phyloP scores from a whole-genome alignment of 2,888 invertebrate genomes.

The Drosophila fungiperda region DNA sequence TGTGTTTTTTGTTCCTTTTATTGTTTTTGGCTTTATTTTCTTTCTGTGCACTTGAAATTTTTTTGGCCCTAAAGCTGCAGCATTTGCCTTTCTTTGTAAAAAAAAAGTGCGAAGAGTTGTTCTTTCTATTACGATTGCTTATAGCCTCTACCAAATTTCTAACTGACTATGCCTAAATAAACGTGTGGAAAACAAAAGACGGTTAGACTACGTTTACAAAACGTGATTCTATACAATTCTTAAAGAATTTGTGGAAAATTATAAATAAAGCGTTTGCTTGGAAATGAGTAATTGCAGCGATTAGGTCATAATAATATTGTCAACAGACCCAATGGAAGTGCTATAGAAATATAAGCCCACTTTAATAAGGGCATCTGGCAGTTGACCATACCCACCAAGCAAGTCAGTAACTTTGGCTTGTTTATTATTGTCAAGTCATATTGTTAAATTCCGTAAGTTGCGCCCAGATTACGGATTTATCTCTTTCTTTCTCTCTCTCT shows the following conservation, averaged over 20 bases:
- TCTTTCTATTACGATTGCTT: constrained; percentile 35
- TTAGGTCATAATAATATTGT: background rate
- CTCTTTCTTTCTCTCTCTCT: constrained; percentile 10
- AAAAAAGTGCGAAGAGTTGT: constrained; percentile 71
- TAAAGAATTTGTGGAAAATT: background rate
- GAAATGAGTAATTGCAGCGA: background rate
- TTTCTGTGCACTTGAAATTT: constrained; percentile 67
- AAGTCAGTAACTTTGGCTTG: background rate
- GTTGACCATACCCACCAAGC: background rate
- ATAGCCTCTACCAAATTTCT: constrained; percentile 22
- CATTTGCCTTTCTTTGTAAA: constrained; percentile 38
- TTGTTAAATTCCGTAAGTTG: constrained; percentile 13
- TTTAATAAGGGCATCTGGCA: constrained; percentile 2
- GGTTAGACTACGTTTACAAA: background rate
- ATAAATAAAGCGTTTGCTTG: background rate
- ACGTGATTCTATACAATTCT: background rate
- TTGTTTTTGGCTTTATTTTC: constrained; percentile 35
- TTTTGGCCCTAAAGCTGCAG: constrained; percentile 52
- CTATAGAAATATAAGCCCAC: background rate
- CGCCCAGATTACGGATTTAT: constrained; percentile 22
- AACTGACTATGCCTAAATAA: background rate
- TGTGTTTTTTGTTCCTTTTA: constrained; percentile 51
- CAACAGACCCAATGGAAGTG: background rate
- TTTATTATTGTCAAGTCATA: background rate
- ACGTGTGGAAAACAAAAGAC: background rate